A percentile compares a stretch with the other conserved stretches of the same genome.
phyloP scores from a whole-genome alignment of 1,140 invertebrate species.

The Trichomalopsis sarcophagae region DNA sequence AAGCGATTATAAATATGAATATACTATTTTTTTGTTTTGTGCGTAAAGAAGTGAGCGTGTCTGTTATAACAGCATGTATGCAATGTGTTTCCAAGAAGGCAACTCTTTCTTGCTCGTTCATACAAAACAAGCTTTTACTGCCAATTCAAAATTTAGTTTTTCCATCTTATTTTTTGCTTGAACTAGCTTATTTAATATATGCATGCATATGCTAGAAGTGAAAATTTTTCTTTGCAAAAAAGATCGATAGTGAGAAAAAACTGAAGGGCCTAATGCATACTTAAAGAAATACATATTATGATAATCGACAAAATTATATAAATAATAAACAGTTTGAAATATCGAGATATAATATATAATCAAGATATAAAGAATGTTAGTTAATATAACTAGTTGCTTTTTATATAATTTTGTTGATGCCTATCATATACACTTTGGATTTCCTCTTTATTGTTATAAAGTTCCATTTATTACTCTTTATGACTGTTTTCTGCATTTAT shows the following conservation, averaged over 20 bases:
- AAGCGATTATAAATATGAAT: slow-evolving; percentile 47
- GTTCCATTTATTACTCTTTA: slow-evolving; percentile 45
- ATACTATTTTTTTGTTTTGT: background rate
- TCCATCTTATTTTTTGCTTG: slow-evolving; percentile 17
- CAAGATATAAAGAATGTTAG: background rate
- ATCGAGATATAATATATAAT: background rate
- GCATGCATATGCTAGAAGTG: background rate
- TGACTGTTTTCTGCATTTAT: slow-evolving; percentile 50
- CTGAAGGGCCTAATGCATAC: slow-evolving; percentile 41
- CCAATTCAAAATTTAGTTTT: slow-evolving; percentile 40
- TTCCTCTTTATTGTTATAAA: background rate
- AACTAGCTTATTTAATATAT: slow-evolving; percentile 12
- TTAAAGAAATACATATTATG: slow-evolving; percentile 27
- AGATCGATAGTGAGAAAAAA: background rate
- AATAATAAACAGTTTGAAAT: slow-evolving; percentile 9
- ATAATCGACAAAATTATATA: background rate
- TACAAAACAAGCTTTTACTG: slow-evolving; percentile 38
- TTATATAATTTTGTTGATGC: slow-evolving; percentile 27
- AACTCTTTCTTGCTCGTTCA: slow-evolving; percentile 21
- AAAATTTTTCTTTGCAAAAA: background rate
- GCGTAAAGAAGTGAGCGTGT: slow-evolving; percentile 10
- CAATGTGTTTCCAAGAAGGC: slow-evolving; percentile 27
- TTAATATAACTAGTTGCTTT: slow-evolving; percentile 16
- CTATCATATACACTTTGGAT: background rate
- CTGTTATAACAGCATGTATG: slow-evolving; percentile 10